phyloP scores from a whole-genome alignment of 1,140 invertebrate genomes.

The Drosophila persimilis region DNA sequence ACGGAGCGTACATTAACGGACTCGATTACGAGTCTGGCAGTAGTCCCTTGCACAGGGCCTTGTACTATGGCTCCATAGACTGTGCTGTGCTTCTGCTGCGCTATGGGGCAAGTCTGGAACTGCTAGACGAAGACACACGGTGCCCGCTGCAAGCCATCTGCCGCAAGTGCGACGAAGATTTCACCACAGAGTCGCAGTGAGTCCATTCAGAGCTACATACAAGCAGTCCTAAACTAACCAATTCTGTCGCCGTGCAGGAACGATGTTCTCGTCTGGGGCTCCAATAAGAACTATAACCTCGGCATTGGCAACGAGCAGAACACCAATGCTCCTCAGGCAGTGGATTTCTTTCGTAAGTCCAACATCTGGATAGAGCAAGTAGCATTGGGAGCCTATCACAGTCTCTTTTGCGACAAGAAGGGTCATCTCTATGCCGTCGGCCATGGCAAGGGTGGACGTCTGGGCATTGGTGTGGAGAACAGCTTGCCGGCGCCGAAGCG shows the following conservation, averaged over 20 bases:
- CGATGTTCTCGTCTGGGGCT: constrained; percentile 88
- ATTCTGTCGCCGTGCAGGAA: constrained; percentile 31
- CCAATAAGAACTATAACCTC: constrained; percentile 89
- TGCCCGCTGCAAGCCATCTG: constrained; percentile 74
- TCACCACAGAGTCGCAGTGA: constrained; percentile 42
- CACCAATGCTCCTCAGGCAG: constrained; percentile 61
- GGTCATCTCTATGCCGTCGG: constrained; percentile 88
- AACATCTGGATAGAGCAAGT: constrained; percentile 83
- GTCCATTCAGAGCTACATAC: constrained; percentile 3
- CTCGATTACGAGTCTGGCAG: constrained; percentile 88
- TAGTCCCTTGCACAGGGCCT: constrained; percentile 88
- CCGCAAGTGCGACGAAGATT: constrained; percentile 51
- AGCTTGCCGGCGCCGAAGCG: constrained; percentile 85
- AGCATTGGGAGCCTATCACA: constrained; percentile 87
- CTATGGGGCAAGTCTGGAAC: constrained; percentile 79
- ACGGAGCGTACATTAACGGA: constrained; percentile 84
- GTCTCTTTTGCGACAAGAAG: constrained; percentile 85
- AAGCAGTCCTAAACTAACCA: not conserved
- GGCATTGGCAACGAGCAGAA: constrained; percentile 83
- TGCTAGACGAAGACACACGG: constrained; percentile 69
- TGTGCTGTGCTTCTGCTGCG: constrained; percentile 86
- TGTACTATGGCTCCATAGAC: constrained; percentile 88
- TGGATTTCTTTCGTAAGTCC: constrained; percentile 78
- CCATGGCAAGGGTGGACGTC: constrained; percentile 88
- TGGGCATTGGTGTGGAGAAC: constrained; percentile 86